Conservation (phyloP, 1,140 invertebrate genomes). For the Colletes gigas region DNA sequence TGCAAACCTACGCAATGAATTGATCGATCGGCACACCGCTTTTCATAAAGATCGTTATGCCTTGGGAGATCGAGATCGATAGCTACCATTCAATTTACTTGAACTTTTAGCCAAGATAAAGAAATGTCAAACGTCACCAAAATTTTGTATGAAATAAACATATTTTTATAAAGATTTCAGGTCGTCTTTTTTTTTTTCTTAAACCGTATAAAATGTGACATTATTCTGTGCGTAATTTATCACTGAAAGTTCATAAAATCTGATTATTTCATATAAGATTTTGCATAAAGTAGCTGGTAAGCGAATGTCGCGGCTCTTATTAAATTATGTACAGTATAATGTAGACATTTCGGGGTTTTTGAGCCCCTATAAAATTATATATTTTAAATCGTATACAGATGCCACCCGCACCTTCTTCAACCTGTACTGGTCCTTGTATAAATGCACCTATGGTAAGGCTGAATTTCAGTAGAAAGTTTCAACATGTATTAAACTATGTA, state of each 20-base stretch:
- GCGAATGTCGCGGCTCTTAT: background rate
- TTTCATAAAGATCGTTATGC: background rate
- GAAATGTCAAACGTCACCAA: background rate
- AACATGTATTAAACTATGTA: conserved; percentile 15
- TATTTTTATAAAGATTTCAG: conserved; percentile 45
- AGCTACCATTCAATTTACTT: background rate
- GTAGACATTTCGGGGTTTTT: conserved; percentile 5
- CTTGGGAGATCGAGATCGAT: background rate
- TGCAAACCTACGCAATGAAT: background rate
- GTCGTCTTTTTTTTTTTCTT: conserved; percentile 20
- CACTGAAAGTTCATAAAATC: conserved; percentile 29
- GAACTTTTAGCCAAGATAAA: background rate
- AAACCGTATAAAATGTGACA: background rate
- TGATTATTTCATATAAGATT: conserved; percentile 54
- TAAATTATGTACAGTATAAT: conserved; percentile 54
- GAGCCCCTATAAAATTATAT: background rate
- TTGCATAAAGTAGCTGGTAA: background rate
- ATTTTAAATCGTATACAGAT: conserved; percentile 49
- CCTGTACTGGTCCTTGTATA: conserved; percentile 66
- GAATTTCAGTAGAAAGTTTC: conserved; percentile 20
- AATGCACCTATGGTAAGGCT: conserved; percentile 64
- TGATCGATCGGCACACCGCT: background rate
- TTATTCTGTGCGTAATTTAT: conserved; percentile 56
- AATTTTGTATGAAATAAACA: conserved; percentile 60
- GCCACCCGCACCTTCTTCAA: conserved; percentile 44